These are phyloP conservation scores for Eumerus sabulonum DNA, from an alignment of 2,888 invertebrate genomes.

Conservation along the genomic window DNA sequence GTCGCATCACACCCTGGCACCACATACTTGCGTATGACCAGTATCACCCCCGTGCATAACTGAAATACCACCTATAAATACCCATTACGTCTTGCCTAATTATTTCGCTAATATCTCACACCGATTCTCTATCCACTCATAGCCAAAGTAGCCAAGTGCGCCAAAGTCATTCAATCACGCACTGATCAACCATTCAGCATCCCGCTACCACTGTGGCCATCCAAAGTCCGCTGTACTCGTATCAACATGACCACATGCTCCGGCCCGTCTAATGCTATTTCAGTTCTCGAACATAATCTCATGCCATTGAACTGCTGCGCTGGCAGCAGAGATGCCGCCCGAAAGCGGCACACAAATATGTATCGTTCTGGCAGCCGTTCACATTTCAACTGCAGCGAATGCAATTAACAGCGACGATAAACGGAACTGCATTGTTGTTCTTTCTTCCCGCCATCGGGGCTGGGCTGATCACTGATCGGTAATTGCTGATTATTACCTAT, in stretches of 20 bases:
- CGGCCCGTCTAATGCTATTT: slow-evolving; percentile 31
- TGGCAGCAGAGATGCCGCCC: background rate
- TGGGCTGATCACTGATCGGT: slow-evolving; percentile 8
- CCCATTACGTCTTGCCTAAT: slow-evolving; percentile 23
- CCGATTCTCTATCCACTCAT: slow-evolving; percentile 20
- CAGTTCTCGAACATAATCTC: slow-evolving; percentile 29
- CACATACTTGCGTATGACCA: too few relatives aligned
- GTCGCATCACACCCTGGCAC: too few relatives aligned
- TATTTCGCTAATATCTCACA: slow-evolving; percentile 14
- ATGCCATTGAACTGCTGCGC: slow-evolving; percentile 54
- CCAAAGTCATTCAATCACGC: slow-evolving; percentile 15
- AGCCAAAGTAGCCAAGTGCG: too few relatives aligned
- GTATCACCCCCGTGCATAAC: slow-evolving; percentile 2
- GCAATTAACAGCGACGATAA: slow-evolving; percentile 21
- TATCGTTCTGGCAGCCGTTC: slow-evolving; percentile 21
- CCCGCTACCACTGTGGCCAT: too few relatives aligned
- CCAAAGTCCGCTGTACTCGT: slow-evolving; percentile 20
- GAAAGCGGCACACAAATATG: slow-evolving; percentile 18
- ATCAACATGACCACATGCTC: slow-evolving; percentile 16
- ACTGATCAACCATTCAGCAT: slow-evolving; percentile 13
- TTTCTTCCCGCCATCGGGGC: slow-evolving; percentile 29
- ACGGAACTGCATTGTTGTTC: slow-evolving; percentile 32
- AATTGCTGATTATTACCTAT: too few relatives aligned
- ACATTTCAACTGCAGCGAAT: background rate
- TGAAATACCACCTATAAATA: slow-evolving; percentile 26